Evolutionary conservation across 2,888 invertebrate genomes (phyloP).

Genomic region (Phalera bucephala): DNA sequence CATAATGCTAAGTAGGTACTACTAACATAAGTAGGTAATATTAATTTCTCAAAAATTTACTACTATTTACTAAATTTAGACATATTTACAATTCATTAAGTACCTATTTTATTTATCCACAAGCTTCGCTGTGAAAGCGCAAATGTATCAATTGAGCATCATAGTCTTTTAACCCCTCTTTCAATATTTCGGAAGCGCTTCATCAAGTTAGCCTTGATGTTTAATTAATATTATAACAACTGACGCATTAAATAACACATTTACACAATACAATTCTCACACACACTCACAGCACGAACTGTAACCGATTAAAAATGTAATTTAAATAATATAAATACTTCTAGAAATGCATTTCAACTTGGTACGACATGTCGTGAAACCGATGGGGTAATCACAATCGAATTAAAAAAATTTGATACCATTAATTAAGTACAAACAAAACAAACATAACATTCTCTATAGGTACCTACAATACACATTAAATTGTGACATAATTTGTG

Average conservation of each 20-base stretch:
- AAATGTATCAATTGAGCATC: constrained; percentile 77
- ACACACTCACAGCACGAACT: constrained; percentile 78
- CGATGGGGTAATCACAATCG: constrained; percentile 49
- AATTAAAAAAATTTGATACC: constrained; percentile 62
- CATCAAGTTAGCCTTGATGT: constrained; percentile 47
- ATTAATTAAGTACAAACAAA: constrained; percentile 73
- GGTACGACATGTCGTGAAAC: constrained; percentile 72
- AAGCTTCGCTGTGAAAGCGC: constrained; percentile 76
- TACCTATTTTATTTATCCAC: constrained; percentile 54
- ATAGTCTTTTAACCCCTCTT: constrained; percentile 49
- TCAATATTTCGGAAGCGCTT: constrained; percentile 60
- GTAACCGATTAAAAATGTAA: constrained; percentile 69
- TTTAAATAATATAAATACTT: constrained; percentile 79
- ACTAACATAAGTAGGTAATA: constrained; percentile 66
- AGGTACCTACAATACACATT: constrained; percentile 67
- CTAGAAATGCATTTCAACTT: constrained; percentile 81
- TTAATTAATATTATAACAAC: constrained; percentile 65
- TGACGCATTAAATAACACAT: constrained; percentile 78
- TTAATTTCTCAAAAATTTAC: constrained; percentile 65
- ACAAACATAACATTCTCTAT: constrained; percentile 77
- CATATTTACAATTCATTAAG: constrained; percentile 68
- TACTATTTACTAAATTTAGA: constrained; percentile 76
- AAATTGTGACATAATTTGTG: constrained; percentile 80
- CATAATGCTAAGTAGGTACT: constrained; percentile 79
- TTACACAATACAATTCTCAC: constrained; percentile 69